These are phyloP conservation scores for Notamacropus eugenii DNA, from an alignment of 2,797 vertebrate species.

Conservation along the genomic window DNA sequence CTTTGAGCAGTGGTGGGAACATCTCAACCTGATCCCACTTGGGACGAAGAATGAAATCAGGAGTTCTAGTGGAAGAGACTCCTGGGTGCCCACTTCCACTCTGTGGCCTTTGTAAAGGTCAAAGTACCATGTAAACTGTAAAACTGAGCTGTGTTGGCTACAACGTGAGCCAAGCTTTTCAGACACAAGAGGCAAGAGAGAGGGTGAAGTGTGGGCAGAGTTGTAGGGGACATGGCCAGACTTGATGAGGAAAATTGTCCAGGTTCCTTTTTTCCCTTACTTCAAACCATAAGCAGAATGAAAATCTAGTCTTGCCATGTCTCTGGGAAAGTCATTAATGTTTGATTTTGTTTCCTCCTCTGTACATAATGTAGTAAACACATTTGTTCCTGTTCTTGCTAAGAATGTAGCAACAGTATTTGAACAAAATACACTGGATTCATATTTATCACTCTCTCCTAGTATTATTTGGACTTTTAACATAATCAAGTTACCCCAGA, in stretches of 20 bases:
- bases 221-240: neutral
- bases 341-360: neutral
- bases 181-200: neutral
- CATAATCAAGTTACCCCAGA: neutral
- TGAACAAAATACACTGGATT: neutral
- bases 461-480: neutral
- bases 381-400: slow-evolving; percentile 2
- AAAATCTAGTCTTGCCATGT: neutral
- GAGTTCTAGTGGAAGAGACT: slow-evolving; percentile 5
- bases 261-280: neutral
- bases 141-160: neutral
- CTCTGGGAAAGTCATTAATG: slow-evolving; percentile 28
- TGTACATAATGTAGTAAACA: slow-evolving; percentile 26
- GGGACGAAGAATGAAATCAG: neutral
- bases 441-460: slow-evolving; percentile 10
- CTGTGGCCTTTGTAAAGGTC: neutral
- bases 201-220: neutral
- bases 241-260: neutral
- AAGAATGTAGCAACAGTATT: slow-evolving; percentile 39
- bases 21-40: slow-evolving; percentile 15
- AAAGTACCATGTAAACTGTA: neutral
- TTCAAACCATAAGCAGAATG: neutral
- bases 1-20: neutral
- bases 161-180: neutral
- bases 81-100: neutral